Conservation (phyloP, 2,888 invertebrate species). For the Agrotis exclamationis region DNA sequence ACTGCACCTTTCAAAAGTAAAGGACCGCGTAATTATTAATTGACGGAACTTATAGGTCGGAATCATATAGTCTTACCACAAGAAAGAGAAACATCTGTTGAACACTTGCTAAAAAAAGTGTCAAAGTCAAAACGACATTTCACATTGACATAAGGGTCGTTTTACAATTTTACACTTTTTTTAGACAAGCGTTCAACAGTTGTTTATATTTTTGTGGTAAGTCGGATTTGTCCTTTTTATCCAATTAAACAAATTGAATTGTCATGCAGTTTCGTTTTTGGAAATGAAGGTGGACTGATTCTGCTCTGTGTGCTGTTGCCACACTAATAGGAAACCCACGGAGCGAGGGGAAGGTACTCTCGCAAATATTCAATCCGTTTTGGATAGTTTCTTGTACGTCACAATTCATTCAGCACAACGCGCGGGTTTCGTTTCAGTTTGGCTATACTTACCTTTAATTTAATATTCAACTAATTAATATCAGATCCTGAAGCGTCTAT, state of each 20-base stretch:
- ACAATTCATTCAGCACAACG: not conserved
- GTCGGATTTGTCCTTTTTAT: no score
- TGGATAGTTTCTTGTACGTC: not conserved
- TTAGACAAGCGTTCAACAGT: no score
- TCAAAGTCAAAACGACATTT: no score
- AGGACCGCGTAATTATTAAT: slow-evolving; percentile 7
- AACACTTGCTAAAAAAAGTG: no score
- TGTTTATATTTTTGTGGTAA: no score
- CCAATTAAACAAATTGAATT: no score
- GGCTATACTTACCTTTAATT: not conserved
- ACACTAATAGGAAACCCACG: not conserved
- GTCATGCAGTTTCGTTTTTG: no score
- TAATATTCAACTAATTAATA: no score
- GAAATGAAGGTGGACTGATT: not conserved
- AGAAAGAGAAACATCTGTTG: no score
- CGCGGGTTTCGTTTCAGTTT: not conserved
- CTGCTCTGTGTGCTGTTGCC: not conserved
- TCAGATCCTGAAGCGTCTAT: not conserved
- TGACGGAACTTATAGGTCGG: not conserved
- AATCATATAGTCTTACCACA: no score
- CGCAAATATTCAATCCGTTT: not conserved
- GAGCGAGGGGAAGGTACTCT: not conserved
- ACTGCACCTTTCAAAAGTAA: not conserved
- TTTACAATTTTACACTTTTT: no score
- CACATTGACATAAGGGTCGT: no score